phyloP scores from a whole-genome alignment of 2,888 invertebrate genomes.

The Cataglyphis cursor region DNA sequence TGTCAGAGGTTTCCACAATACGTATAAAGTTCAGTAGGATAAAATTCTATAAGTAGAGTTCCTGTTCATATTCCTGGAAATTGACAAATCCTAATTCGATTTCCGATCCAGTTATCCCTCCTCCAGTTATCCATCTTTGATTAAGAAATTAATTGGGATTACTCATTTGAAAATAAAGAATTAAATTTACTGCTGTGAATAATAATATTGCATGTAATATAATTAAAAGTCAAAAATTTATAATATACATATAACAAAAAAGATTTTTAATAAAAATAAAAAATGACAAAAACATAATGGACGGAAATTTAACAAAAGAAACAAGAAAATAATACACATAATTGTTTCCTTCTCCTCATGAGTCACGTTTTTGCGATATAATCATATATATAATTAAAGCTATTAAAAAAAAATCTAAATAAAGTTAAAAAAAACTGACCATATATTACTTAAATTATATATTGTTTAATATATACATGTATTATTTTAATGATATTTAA shows the following conservation, averaged over 20 bases:
- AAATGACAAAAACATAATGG: background rate
- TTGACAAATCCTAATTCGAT: too few relatives aligned
- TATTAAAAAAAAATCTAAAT: background rate
- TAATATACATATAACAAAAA: too few relatives aligned
- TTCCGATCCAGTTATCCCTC: too few relatives aligned
- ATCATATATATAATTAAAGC: background rate
- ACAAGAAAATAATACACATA: background rate
- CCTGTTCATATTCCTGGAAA: too few relatives aligned
- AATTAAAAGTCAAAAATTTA: too few relatives aligned
- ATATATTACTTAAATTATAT: background rate
- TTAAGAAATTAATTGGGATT: background rate
- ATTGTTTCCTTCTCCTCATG: background rate
- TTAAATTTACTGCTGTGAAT: background rate
- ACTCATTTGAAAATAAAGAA: background rate
- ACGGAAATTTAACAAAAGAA: background rate
- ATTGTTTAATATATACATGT: background rate
- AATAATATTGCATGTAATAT: too few relatives aligned
- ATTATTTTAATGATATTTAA: background rate
- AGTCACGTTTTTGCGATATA: background rate
- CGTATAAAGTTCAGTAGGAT: too few relatives aligned
- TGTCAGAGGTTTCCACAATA: too few relatives aligned
- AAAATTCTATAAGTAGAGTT: too few relatives aligned
- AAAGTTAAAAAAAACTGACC: background rate
- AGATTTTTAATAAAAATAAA: background rate
- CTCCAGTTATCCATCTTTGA: too few relatives aligned